Percentiles rank a stretch among this genome's conserved stretches.
These are phyloP conservation scores for Trichomalopsis sarcophagae DNA, from an alignment of 1,140 invertebrate genomes.

Conservation along the genomic window DNA sequence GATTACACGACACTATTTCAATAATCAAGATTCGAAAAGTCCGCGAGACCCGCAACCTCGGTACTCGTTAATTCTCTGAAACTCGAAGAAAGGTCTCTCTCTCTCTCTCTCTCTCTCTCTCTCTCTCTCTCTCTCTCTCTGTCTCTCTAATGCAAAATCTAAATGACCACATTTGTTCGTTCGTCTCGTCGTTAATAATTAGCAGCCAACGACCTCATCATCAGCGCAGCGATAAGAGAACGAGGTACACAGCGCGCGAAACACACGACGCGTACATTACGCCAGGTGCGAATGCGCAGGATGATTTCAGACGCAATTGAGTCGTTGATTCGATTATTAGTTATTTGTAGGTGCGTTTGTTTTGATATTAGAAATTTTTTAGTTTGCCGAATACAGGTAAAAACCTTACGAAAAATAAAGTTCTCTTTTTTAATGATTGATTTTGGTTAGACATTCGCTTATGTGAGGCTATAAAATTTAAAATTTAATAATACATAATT, in stretches of 20 bases:
- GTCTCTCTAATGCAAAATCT: constrained; percentile 20
- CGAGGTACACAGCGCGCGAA: not conserved
- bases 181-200: constrained; percentile 41
- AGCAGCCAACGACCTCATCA: constrained; percentile 34
- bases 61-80: no score
- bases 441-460: no score
- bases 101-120: not conserved
- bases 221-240: not conserved
- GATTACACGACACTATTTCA: not conserved
- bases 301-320: not conserved
- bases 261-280: not conserved
- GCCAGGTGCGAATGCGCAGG: not conserved
- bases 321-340: constrained; percentile 42
- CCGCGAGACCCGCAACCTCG: not conserved
- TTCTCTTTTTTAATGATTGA: no score
- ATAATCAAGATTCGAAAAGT: not conserved
- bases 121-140: no score
- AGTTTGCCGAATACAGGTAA: not conserved
- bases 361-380: not conserved
- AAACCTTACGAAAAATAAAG: no score
- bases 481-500: no score
- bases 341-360: not conserved
- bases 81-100: not conserved
- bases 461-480: no score
- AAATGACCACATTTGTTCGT: constrained; percentile 32